Base-by-base conservation (phyloP, 2,113 vertebrate species). In the Passerina amoena region DNA sequence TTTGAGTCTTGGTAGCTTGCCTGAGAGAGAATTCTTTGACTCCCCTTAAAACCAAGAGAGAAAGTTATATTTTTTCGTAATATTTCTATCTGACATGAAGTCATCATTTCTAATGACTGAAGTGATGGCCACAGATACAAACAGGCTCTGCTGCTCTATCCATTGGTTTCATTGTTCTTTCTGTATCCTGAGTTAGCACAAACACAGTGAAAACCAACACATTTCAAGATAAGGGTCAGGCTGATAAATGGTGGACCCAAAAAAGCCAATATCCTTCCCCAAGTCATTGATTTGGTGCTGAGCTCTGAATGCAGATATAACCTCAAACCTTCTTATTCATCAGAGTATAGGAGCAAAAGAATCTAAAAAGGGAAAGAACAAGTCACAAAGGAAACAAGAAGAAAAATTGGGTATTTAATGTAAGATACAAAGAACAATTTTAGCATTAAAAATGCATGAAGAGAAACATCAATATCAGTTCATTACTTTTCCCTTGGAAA, bases 391-490 rank as follows among this genome's bases (percentile, higher is more conserved):
- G 7, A 83, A 94, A 68, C 9, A 15, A 59, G 44, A 71, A 33
- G 25, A 81, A 68, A 76, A 91, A 66, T 0, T 4, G 59, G 16
- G 40, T 71, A 88, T 88, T 96, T 88, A 95, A 61, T 80, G 84
- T 73, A 87, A 93, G 66, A 82, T 8, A 78, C 48, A 90, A 96
- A 90, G 82, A 89, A 91, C 59, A 85, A 54, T 51, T 92, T 75
- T 44, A 86, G 72, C 59, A 59, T 94, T 96, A 95, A 97, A 96
- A 96, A 94, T 90, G 85, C 82, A 95, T 54, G 42, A 72, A 79
- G 40, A 82, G 54, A 90, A 82, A 90, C 70, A 77, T 80, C 61
- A 94, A 68, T 87, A 92, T 87, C 54, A 59, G 82, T 83, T 95
- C 88, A 82, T 95, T 93, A 94, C 57, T 45, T 51, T 71, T 93